Evolutionary conservation across 2,888 invertebrate species (phyloP).

Genomic region (Sesamia inferens): DNA sequence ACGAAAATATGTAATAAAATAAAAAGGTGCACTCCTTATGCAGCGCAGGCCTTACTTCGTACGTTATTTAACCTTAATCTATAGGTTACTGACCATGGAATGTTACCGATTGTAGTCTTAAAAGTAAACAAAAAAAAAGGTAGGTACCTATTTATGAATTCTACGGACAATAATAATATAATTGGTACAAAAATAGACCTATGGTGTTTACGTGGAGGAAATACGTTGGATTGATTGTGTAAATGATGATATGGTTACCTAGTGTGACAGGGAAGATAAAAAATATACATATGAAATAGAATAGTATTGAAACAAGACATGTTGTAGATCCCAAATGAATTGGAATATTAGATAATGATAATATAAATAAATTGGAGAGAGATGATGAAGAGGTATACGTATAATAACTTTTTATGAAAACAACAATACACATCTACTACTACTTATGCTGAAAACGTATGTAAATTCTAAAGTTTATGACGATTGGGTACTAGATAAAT

Average conservation of each 20-base stretch:
- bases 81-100: conserved; percentile 46
- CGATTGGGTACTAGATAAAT: too few relatives aligned
- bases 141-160: conserved; percentile 32
- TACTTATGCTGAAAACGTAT: background rate
- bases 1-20: background rate
- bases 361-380: too few relatives aligned
- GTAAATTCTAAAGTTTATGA: conserved; percentile 2
- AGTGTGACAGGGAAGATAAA: too few relatives aligned
- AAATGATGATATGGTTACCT: too few relatives aligned
- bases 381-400: too few relatives aligned
- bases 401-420: too few relatives aligned
- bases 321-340: too few relatives aligned
- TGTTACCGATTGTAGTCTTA: conserved; percentile 48
- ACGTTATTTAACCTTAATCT: conserved; percentile 32
- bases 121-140: conserved; percentile 29
- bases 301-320: too few relatives aligned
- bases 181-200: conserved; percentile 30
- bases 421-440: background rate
- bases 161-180: conserved; percentile 23
- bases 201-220: background rate
- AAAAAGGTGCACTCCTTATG: background rate
- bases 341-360: background rate
- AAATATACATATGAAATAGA: too few relatives aligned
- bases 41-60: background rate
- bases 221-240: too few relatives aligned